These are phyloP conservation scores for Bibio marci DNA, from an alignment of 2,888 invertebrate genomes.

Conservation along the genomic window DNA sequence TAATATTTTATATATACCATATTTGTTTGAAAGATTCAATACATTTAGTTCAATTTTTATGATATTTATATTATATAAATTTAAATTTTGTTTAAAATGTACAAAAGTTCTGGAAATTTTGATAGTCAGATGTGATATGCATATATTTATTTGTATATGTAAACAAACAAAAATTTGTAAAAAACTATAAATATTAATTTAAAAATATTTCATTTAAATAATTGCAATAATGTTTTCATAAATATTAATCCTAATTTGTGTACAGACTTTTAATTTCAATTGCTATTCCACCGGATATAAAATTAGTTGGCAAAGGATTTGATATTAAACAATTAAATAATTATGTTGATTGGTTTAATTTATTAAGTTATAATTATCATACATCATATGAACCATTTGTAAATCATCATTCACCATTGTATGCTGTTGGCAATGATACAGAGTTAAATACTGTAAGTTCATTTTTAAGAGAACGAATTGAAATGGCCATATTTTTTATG, in stretches of 20 bases:
- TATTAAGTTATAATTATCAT: constrained; percentile 83
- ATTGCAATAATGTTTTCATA: too few species aligned
- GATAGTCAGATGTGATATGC: too few species aligned
- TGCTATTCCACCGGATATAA: constrained; percentile 87
- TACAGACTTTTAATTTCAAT: constrained; percentile 62
- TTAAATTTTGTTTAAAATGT: not conserved
- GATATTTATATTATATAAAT: not conserved
- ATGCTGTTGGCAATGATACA: constrained; percentile 58
- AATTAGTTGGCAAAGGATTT: constrained; percentile 86
- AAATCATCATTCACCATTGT: constrained; percentile 80
- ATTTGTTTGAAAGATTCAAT: too few species aligned
- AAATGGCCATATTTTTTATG: too few species aligned
- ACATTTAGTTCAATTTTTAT: not conserved
- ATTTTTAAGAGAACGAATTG: too few species aligned
- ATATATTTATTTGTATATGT: too few species aligned
- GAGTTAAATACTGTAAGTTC: constrained; percentile 72
- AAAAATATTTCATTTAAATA: too few species aligned
- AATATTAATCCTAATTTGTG: too few species aligned
- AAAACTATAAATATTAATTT: too few species aligned
- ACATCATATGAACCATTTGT: constrained; percentile 81
- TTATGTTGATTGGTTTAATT: constrained; percentile 84
- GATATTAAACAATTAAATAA: constrained; percentile 74
- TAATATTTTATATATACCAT: too few species aligned
- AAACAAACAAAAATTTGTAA: too few species aligned
- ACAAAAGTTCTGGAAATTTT: too few species aligned